Evolutionary conservation across 37 sponge, comb jelly and placozoan genomes (phyloP).

Genomic region (Crambe crambe): DNA sequence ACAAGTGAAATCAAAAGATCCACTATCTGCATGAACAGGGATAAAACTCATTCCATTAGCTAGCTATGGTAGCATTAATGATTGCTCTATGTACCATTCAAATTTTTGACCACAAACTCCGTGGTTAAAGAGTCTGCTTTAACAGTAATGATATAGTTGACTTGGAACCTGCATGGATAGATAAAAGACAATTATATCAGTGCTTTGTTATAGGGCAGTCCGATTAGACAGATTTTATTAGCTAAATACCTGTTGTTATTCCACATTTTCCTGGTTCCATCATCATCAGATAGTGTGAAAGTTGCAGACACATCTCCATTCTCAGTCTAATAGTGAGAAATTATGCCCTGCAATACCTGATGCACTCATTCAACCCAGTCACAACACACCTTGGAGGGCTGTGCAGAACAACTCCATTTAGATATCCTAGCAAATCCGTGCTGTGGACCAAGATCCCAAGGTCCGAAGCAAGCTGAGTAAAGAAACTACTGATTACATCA

Average conservation of each 20-base stretch:
- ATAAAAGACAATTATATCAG: background rate
- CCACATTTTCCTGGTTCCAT: conserved; percentile 79
- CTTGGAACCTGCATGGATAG: conserved; percentile 42
- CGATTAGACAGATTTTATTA: background rate
- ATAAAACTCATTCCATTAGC: background rate
- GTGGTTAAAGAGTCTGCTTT: conserved; percentile 36
- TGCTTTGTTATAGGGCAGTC: background rate
- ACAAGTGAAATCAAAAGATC: conserved; percentile 79
- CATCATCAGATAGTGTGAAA: conserved; percentile 72
- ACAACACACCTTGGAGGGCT: conserved; percentile 42
- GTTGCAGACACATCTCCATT: conserved; percentile 70
- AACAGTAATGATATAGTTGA: conserved; percentile 58
- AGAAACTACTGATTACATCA: background rate
- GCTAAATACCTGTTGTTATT: conserved; percentile 49
- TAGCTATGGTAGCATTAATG: background rate
- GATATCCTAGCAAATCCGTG: conserved; percentile 93
- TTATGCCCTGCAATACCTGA: background rate
- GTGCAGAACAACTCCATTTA: conserved; percentile 52
- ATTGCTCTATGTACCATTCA: conserved; percentile 38
- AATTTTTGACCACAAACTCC: conserved; percentile 29
- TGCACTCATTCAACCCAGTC: background rate
- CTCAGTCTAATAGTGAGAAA: conserved; percentile 17
- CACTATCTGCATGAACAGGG: conserved; percentile 23
- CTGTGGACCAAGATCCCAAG: conserved; percentile 93
- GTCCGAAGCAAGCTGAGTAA: conserved; percentile 84